These are phyloP conservation scores for Centroberyx gerrardi DNA, from an alignment of 2,797 vertebrate genomes.

Conservation along the genomic window DNA sequence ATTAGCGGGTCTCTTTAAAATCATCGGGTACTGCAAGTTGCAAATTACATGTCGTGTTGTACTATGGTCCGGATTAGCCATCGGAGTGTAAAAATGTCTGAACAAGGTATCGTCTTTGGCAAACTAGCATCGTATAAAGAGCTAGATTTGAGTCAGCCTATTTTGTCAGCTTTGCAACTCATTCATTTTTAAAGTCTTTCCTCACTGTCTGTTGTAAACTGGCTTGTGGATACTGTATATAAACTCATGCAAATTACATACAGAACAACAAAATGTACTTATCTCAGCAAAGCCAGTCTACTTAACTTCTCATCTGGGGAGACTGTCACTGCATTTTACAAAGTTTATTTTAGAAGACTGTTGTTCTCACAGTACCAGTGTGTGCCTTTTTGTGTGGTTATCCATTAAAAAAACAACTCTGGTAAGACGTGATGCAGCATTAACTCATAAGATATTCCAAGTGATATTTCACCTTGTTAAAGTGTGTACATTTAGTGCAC, in stretches of 20 bases:
- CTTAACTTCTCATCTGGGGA: constrained; percentile 19
- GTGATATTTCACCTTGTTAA: not conserved
- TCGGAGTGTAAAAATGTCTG: constrained; percentile 19
- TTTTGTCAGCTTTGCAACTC: constrained; percentile 41
- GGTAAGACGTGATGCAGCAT: constrained; percentile 21
- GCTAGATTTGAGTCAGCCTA: constrained; percentile 8
- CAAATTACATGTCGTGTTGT: constrained; percentile 41
- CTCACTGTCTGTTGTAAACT: not conserved
- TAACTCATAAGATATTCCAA: constrained; percentile 19
- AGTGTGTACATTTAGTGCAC: not conserved
- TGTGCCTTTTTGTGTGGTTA: constrained; percentile 12
- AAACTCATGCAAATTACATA: constrained; percentile 58
- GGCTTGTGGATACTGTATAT: constrained; percentile 15
- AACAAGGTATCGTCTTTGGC: constrained; percentile 17
- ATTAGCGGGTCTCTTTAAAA: constrained; percentile 52
- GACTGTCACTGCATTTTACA: not conserved
- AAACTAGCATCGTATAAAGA: not conserved
- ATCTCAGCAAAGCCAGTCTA: constrained; percentile 4
- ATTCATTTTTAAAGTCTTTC: constrained; percentile 39
- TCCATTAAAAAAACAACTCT: constrained; percentile 27
- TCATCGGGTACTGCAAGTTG: constrained; percentile 21
- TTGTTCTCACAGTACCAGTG: constrained; percentile 5
- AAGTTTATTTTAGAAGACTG: constrained; percentile 20
- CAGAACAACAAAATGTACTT: constrained; percentile 60
- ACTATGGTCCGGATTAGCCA: constrained; percentile 27